A percentile compares a stretch with the other conserved stretches of the same genome.
These are phyloP conservation scores for Aeoliscus strigatus DNA, from an alignment of 2,797 vertebrate species.

Conservation along the genomic window DNA sequence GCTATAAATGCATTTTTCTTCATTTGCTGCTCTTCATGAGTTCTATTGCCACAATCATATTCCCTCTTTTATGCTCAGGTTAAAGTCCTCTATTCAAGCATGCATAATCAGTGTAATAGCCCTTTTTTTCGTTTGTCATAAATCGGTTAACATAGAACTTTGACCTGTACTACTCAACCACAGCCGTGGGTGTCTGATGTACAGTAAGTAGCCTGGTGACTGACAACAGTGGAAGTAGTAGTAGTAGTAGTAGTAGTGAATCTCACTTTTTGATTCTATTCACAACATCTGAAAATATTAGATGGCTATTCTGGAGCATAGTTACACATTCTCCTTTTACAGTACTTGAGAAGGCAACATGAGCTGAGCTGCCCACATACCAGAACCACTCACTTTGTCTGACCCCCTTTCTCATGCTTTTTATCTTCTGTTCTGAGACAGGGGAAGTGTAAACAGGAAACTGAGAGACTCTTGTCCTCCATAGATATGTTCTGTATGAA, in stretches of 20 bases:
- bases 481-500: slow-evolving; percentile 6
- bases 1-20: too few species aligned
- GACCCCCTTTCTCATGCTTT: slow-evolving; percentile 32
- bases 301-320: too few species aligned
- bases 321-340: too few species aligned
- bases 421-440: background rate
- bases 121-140: slow-evolving; percentile 3
- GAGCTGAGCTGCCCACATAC: slow-evolving; percentile 15
- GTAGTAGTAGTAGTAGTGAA: too few species aligned
- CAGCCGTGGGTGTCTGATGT: background rate
- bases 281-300: too few species aligned
- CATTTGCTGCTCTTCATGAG: too few species aligned
- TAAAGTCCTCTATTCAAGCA: too few species aligned
- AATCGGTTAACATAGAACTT: slow-evolving; percentile 14
- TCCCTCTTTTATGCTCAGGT: too few species aligned
- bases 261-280: too few species aligned
- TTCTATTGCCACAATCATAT: too few species aligned
- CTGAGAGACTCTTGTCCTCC: background rate
- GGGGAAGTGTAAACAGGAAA: slow-evolving; percentile 31
- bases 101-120: too few species aligned
- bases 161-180: slow-evolving; percentile 1
- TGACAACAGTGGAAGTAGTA: too few species aligned
- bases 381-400: background rate
- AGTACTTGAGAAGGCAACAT: slow-evolving; percentile 1
- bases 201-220: background rate